phyloP scores from a whole-genome alignment of 2,797 vertebrate genomes.

The Megaceryle alcyon region DNA sequence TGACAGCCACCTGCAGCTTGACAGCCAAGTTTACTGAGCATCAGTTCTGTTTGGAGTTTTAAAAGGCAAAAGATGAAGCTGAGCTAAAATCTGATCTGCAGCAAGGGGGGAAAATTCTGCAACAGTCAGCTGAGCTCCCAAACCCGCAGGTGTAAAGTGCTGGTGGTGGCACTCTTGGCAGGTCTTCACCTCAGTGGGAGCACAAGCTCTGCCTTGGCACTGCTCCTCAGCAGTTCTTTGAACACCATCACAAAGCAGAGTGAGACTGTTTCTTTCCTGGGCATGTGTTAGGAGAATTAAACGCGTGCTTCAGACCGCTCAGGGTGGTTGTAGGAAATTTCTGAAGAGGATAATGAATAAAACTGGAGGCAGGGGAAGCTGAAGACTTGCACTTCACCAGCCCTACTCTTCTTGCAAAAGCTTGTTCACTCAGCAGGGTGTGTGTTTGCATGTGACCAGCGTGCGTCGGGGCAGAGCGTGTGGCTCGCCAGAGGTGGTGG shows the following conservation, averaged over 20 bases:
- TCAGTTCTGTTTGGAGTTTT: neutral
- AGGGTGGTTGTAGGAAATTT: neutral
- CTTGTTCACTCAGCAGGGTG: neutral
- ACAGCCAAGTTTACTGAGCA: neutral
- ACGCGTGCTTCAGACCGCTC: too few species aligned
- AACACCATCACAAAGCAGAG: neutral
- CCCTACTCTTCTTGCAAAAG: neutral
- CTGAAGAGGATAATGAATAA: neutral
- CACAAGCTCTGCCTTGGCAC: accelerated
- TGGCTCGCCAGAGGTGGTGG: neutral
- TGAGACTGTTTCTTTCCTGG: neutral
- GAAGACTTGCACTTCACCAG: neutral
- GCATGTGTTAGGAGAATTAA: neutral
- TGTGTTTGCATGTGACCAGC: neutral
- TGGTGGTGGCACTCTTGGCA: neutral
- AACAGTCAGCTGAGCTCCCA: neutral
- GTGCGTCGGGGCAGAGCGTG: neutral
- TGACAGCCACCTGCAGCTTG: accelerated
- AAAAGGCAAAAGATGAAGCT: neutral
- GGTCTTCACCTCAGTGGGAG: neutral
- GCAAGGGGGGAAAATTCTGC: neutral
- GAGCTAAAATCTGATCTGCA: neutral
- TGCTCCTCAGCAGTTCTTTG: neutral
- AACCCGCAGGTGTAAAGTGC: neutral
- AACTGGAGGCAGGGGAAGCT: neutral